These are phyloP conservation scores for Gnatocerus cornutus DNA, from an alignment of 2,888 invertebrate species.

Conservation along the genomic window DNA sequence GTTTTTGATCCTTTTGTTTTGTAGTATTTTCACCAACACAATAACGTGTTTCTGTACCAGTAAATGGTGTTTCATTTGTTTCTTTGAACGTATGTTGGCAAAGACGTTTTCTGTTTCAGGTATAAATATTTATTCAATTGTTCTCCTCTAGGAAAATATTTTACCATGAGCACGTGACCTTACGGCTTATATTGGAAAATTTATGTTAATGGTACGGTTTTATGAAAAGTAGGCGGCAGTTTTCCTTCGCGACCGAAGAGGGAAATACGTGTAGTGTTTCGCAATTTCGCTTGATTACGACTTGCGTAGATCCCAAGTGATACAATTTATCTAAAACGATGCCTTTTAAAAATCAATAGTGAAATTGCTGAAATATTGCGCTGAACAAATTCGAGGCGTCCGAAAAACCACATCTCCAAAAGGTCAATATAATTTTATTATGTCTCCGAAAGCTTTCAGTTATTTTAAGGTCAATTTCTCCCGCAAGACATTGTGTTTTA, in stretches of 20 bases:
- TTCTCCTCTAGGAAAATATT: constrained; percentile 12
- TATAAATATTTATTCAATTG: constrained; percentile 25
- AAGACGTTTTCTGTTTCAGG: constrained; percentile 3
- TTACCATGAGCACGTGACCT: constrained; percentile 14
- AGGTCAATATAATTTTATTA: constrained; percentile 59
- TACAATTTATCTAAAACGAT: constrained; percentile 21
- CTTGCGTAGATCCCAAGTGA: constrained; percentile 26
- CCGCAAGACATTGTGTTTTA: constrained; percentile 59
- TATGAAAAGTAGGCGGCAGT: constrained; percentile 27
- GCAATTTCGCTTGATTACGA: constrained; percentile 27
- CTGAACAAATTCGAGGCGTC: constrained; percentile 36
- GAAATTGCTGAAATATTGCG: constrained; percentile 29
- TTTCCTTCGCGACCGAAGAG: constrained; percentile 15
- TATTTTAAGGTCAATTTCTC: constrained; percentile 60
- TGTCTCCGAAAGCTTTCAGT: constrained; percentile 56
- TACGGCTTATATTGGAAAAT: constrained; percentile 20
- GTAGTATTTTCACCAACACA: too few relatives aligned
- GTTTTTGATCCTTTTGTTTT: too few relatives aligned
- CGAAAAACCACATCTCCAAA: constrained; percentile 38
- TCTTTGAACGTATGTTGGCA: constrained; percentile 2
- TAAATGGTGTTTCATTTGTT: constrained; percentile 6
- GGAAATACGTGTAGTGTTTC: constrained; percentile 23
- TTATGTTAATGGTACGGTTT: constrained; percentile 32
- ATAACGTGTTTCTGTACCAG: not conserved
- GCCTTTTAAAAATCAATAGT: constrained; percentile 29